Conservation (phyloP, 2,113 vertebrate species). For the Dendrocopos noguchii region DNA sequence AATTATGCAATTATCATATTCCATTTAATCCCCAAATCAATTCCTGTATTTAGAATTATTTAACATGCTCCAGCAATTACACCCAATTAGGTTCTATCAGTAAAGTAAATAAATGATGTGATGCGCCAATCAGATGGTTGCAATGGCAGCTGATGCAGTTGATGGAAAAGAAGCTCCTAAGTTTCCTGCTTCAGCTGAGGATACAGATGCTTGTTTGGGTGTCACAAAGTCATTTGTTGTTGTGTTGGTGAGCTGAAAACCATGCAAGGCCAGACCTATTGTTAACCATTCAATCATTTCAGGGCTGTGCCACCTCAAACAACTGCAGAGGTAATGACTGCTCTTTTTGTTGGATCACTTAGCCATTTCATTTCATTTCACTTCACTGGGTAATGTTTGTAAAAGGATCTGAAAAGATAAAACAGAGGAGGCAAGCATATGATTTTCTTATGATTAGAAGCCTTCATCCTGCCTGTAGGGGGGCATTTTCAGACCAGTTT, state of each 20-base stretch:
- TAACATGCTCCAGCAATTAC: constrained; percentile 72
- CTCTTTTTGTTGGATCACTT: neutral
- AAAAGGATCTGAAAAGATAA: neutral
- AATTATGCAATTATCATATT: constrained; percentile 74
- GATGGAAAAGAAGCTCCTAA: constrained; percentile 14
- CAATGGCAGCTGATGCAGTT: constrained; percentile 36
- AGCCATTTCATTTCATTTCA: neutral
- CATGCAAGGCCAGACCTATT: neutral
- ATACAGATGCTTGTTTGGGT: neutral
- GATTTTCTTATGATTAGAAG: neutral
- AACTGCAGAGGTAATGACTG: neutral
- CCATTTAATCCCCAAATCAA: constrained; percentile 73
- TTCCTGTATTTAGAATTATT: constrained; percentile 74
- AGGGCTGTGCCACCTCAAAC: neutral
- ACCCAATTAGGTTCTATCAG: constrained; percentile 60
- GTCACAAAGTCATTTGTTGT: neutral
- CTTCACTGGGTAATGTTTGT: neutral
- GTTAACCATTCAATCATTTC: neutral
- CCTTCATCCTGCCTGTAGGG: rapidly evolving
- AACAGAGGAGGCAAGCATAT: neutral
- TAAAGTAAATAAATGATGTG: constrained; percentile 67
- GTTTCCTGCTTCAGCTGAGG: neutral
- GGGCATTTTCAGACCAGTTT: neutral
- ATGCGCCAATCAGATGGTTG: constrained; percentile 44
- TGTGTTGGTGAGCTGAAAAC: neutral